Percentiles rank a stretch among this genome's conserved stretches.
Conservation (phyloP, 1,140 invertebrate genomes). For the Thereuonema tuberculata region DNA sequence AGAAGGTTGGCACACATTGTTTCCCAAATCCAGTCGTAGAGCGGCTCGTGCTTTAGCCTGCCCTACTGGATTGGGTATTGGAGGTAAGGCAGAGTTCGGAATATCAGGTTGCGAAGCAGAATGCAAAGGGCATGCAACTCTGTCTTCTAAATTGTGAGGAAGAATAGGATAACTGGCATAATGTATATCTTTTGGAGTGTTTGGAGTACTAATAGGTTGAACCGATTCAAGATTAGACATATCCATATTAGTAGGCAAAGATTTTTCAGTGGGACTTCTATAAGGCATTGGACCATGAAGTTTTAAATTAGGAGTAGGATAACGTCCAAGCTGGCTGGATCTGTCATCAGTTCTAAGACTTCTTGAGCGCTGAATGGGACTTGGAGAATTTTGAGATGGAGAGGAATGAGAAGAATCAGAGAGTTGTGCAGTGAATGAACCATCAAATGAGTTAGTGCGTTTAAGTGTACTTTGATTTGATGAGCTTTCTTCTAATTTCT, state of each 20-base stretch:
- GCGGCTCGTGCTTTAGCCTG: slow-evolving; percentile 8
- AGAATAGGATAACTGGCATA: slow-evolving; percentile 17
- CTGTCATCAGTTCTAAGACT: slow-evolving; percentile 25
- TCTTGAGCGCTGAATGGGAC: slow-evolving; percentile 17
- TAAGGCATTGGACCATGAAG: slow-evolving; percentile 10
- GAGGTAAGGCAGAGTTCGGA: slow-evolving; percentile 1
- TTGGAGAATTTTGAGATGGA: background rate
- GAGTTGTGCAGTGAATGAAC: slow-evolving; percentile 11
- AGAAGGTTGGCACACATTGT: slow-evolving; percentile 5
- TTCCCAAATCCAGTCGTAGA: slow-evolving; percentile 6
- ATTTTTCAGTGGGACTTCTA: slow-evolving; percentile 9
- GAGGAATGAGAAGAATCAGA: background rate
- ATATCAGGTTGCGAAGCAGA: slow-evolving; percentile 14
- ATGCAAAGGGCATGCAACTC: slow-evolving; percentile 10
- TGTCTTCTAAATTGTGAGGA: background rate
- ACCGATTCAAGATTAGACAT: too few relatives aligned
- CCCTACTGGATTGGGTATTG: slow-evolving; percentile 8
- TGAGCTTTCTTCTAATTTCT: slow-evolving; percentile 9
- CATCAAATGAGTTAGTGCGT: slow-evolving; percentile 18
- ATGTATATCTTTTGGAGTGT: background rate
- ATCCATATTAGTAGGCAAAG: slow-evolving; percentile 8
- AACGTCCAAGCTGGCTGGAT: slow-evolving; percentile 9
- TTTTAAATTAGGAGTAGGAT: slow-evolving; percentile 11
- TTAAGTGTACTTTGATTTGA: slow-evolving; percentile 29
- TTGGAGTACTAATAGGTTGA: background rate